These are phyloP conservation scores for Anthonomus grandis DNA, from an alignment of 1,140 invertebrate genomes.

Conservation along the genomic window DNA sequence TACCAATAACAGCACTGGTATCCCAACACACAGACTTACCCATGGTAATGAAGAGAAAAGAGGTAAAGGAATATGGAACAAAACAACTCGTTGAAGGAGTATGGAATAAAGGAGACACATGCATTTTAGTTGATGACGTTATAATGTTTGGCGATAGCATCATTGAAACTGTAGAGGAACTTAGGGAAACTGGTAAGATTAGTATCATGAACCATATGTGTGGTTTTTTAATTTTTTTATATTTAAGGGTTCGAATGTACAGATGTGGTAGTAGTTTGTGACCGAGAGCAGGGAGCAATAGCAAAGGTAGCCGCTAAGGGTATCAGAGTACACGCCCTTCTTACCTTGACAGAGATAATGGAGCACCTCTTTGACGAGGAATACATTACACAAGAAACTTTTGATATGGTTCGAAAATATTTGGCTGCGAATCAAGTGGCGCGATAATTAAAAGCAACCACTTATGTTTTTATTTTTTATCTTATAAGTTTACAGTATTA, in stretches of 20 bases:
- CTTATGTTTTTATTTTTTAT: no score
- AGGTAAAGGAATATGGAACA: constrained; percentile 92
- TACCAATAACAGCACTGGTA: constrained; percentile 90
- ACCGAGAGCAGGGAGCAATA: constrained; percentile 89
- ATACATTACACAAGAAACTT: constrained; percentile 58
- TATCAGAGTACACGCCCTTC: constrained; percentile 68
- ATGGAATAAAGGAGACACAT: constrained; percentile 72
- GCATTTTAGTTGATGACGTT: constrained; percentile 95
- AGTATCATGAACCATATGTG: not conserved
- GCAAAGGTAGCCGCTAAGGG: constrained; percentile 68
- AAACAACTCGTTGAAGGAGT: constrained; percentile 94
- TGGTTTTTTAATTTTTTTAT: not conserved
- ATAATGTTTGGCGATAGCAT: constrained; percentile 93
- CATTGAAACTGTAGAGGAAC: constrained; percentile 79
- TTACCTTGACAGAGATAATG: constrained; percentile 66
- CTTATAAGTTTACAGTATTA: no score
- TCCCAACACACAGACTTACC: constrained; percentile 69
- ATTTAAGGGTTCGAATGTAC: constrained; percentile 59
- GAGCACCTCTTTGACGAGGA: constrained; percentile 61
- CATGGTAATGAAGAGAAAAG: constrained; percentile 87
- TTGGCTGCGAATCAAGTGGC: constrained; percentile 53
- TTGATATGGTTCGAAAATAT: constrained; percentile 62
- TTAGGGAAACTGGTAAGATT: constrained; percentile 57
- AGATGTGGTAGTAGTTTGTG: constrained; percentile 81
- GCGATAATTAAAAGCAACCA: no score